Conservation (phyloP, 2,888 invertebrate species). For the Sesia bembeciformis region DNA sequence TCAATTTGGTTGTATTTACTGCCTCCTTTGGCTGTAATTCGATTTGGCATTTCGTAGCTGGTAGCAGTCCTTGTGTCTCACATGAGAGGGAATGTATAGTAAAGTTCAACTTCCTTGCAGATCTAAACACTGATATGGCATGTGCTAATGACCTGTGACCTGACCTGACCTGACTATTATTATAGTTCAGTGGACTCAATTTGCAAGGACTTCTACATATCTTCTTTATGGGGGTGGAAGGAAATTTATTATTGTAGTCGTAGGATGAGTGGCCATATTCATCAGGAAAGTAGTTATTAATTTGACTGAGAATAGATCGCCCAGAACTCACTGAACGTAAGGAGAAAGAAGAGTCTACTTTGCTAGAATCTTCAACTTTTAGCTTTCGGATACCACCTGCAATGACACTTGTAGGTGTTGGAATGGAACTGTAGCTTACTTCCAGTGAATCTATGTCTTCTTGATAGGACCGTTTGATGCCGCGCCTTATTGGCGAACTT, state of each 20-base stretch:
- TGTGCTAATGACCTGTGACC: not conserved
- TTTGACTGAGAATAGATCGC: constrained; percentile 4
- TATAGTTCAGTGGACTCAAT: constrained; percentile 15
- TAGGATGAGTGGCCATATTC: constrained; percentile 27
- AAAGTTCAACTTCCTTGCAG: constrained; percentile 47
- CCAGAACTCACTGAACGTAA: not conserved
- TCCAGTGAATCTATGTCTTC: constrained; percentile 29
- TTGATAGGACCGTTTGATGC: constrained; percentile 42
- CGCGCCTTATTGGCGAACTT: constrained; percentile 38
- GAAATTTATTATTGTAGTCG: constrained; percentile 18
- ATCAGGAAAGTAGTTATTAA: constrained; percentile 15
- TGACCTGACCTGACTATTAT: not conserved
- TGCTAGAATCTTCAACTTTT: constrained; percentile 44
- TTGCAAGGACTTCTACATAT: constrained; percentile 39
- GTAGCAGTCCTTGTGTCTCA: constrained; percentile 38
- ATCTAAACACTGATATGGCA: constrained; percentile 23
- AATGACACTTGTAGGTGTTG: constrained; percentile 57
- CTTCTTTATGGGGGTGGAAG: constrained; percentile 58
- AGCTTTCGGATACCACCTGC: constrained; percentile 52
- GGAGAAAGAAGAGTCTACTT: constrained; percentile 5
- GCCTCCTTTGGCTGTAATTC: constrained; percentile 21
- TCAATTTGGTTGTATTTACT: constrained; percentile 29
- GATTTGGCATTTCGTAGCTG: constrained; percentile 15
- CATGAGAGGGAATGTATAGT: constrained; percentile 53
- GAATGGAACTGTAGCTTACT: constrained; percentile 23